Conservation (phyloP, 2,113 vertebrate species). For the Dicrurus megarhynchus region DNA sequence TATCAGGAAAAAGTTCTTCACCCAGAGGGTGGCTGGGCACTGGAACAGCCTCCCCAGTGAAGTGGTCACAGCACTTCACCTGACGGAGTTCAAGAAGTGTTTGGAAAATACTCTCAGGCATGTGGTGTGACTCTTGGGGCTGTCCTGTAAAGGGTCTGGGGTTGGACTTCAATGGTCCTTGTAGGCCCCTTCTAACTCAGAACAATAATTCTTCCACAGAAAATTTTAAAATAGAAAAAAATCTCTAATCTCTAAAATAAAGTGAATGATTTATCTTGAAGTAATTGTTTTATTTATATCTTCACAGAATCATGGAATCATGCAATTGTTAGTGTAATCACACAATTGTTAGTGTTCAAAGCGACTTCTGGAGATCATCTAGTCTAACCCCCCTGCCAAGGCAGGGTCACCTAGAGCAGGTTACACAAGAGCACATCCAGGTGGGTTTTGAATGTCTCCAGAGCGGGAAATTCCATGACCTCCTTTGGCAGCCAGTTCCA, state of each 20-base stretch:
- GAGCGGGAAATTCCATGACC: not conserved
- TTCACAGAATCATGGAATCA: not conserved
- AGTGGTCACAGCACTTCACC: not conserved
- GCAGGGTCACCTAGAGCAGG: not conserved
- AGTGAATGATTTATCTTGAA: not conserved
- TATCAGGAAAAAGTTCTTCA: not conserved
- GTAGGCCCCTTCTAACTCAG: not conserved
- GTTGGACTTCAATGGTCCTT: not conserved
- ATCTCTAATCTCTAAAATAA: not conserved
- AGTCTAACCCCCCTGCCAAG: not conserved
- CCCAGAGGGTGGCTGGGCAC: not conserved
- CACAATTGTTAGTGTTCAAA: not conserved
- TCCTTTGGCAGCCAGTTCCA: not conserved
- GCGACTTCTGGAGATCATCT: not conserved
- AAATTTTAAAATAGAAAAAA: not conserved
- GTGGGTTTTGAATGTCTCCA: not conserved
- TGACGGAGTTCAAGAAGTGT: not conserved
- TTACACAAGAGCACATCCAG: not conserved
- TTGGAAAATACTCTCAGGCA: not conserved
- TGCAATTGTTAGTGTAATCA: too few species aligned
- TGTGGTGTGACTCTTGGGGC: not conserved
- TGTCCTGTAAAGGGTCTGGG: not conserved
- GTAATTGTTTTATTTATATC: not conserved
- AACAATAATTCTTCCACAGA: not conserved
- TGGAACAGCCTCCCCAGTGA: not conserved